These are phyloP conservation scores for Pygathrix nemaeus DNA, from an alignment of 2,113 vertebrate genomes.

Conservation along the genomic window DNA sequence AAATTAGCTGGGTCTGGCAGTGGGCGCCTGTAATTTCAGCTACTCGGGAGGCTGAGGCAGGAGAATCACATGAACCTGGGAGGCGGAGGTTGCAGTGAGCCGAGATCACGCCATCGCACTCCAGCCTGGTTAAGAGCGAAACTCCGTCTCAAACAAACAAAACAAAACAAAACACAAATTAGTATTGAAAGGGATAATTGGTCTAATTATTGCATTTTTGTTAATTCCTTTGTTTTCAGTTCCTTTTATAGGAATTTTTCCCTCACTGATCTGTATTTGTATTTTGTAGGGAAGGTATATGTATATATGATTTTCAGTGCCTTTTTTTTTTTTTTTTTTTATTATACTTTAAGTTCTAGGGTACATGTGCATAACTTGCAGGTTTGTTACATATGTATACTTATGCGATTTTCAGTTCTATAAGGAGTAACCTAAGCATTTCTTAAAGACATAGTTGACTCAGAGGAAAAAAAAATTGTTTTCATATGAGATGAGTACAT, in stretches of 20 bases:
- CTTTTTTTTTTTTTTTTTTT: too few species aligned
- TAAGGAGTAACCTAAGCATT: background rate
- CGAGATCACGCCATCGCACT: too few species aligned
- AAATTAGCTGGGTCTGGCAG: too few species aligned
- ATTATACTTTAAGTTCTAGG: too few species aligned
- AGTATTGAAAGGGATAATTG: background rate
- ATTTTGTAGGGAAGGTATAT: background rate
- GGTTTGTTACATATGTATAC: too few species aligned
- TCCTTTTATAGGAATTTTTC: background rate
- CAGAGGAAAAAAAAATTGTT: background rate
- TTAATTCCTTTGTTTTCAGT: background rate
- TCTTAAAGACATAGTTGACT: background rate
- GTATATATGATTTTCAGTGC: background rate
- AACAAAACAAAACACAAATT: background rate
- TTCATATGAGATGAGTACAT: background rate
- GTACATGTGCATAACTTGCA: too few species aligned
- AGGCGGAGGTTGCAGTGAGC: too few species aligned
- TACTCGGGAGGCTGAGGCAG: too few species aligned
- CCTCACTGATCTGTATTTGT: background rate
- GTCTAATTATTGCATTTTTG: constrained; percentile 12
- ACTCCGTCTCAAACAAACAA: background rate
- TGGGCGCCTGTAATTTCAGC: too few species aligned
- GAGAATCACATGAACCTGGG: too few species aligned
- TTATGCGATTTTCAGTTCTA: background rate
- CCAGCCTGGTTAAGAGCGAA: too few species aligned